Percentiles rank a stretch among this genome's conserved stretches.
Evolutionary conservation across 2,113 vertebrate species (phyloP).

Genomic region (Pithys albifrons): DNA sequence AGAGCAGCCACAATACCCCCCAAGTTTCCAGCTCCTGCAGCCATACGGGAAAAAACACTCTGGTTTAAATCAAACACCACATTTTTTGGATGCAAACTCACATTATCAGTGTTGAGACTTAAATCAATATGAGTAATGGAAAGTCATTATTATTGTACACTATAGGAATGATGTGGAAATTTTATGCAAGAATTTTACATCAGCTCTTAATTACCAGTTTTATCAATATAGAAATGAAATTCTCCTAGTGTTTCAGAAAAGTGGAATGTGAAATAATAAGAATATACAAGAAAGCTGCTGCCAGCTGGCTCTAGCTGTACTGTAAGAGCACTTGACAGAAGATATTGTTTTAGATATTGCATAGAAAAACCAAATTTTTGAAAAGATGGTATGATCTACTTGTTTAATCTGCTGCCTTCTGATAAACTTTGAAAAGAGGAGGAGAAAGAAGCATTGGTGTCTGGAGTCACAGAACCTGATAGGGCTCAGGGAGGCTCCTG

Average conservation of each 20-base stretch:
- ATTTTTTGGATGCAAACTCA: background rate
- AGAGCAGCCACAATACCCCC: background rate
- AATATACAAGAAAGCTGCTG: background rate
- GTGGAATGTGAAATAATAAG: background rate
- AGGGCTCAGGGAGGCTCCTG: background rate
- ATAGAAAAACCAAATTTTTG: background rate
- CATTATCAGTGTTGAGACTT: background rate
- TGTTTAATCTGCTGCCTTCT: background rate
- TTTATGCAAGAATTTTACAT: background rate
- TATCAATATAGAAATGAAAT: background rate
- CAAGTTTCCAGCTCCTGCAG: background rate
- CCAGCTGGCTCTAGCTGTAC: background rate
- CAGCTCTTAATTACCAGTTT: slow-evolving; percentile 7
- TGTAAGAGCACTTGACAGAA: background rate
- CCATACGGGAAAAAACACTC: background rate
- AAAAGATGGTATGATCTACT: background rate
- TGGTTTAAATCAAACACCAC: background rate
- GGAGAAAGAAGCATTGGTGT: background rate
- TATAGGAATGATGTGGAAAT: background rate
- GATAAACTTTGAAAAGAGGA: background rate
- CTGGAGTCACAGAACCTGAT: background rate
- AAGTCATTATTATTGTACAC: background rate
- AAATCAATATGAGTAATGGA: background rate
- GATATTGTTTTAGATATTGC: background rate
- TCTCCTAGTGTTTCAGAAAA: background rate